phyloP scores from a whole-genome alignment of 2,113 vertebrate species.

The Candoia aspera region DNA sequence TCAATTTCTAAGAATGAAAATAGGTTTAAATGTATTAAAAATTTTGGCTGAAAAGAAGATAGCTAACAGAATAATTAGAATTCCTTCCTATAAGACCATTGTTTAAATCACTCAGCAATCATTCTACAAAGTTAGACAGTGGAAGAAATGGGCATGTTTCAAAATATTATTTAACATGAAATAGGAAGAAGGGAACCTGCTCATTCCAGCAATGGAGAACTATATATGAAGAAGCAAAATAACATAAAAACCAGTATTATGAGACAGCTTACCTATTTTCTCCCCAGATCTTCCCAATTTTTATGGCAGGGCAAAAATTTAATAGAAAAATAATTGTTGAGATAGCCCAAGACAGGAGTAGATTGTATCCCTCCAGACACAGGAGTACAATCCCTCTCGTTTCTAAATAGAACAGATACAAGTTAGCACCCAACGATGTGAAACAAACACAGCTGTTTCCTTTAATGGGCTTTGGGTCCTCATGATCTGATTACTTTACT shows the following conservation, averaged over 20 bases:
- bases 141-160: background rate
- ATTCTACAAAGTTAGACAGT: background rate
- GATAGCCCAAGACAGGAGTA: background rate
- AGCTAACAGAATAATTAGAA: background rate
- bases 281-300: background rate
- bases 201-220: background rate
- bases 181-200: background rate
- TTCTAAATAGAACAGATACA: background rate
- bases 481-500: too few species aligned
- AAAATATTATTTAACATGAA: background rate
- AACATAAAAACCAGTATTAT: background rate
- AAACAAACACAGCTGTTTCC: too few species aligned
- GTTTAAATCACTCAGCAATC: background rate
- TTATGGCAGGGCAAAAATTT: background rate
- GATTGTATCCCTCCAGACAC: background rate
- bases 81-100: background rate
- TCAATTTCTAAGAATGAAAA: background rate
- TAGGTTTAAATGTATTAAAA: background rate
- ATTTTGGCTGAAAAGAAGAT: background rate
- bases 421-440: background rate
- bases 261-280: background rate
- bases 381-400: too few species aligned
- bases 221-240: background rate
- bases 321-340: background rate
- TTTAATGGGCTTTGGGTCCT: too few species aligned